Evolutionary conservation across 2,113 vertebrate genomes (phyloP), one percentile per base, ranked within the genome.

Genomic region (Phaethon lepturus): DNA sequence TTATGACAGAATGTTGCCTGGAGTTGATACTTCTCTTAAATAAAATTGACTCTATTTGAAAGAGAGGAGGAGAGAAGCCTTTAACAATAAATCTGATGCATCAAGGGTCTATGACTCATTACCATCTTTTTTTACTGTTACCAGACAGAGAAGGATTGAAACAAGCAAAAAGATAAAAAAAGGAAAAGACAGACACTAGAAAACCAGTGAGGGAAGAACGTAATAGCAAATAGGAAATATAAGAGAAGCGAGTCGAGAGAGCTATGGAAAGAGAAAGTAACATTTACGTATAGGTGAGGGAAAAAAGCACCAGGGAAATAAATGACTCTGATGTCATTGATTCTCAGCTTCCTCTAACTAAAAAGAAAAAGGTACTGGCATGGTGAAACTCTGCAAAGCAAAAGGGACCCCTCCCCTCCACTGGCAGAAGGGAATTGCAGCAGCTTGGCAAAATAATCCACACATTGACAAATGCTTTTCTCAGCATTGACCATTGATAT

Each of bases 281-380:
- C 64, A 58, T 90, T 93, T 88, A 63, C n/a, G 12, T 78, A n/a
- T n/a, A 89, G 59, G 63, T 86, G 64, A 58, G 87, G 80, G 71
- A 42, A 86, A 80, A 94, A 96, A 95, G 56, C 66, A 96, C 69
- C 84, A 44, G 75, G 94, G 94, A 95, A 97, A 93, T 88, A 71
- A 77, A 78, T 82, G 45, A 23, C 25, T 31, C 7, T 28, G 25
- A 33, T 88, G 59, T 89, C 67, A 95, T 23, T 52, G 71, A 62
- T 56, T 73, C 67, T 87, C 42, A 69, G 23, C 76, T 91, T 96
- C 23, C 76, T 40, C 59, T 60, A 12, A 53, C 2, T 35, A 31
- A 52, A 31, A 53, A 35, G 49, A 40, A 52, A 86, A 63, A 67
- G 4, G 18, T 58, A 38, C 20, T 45, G 23, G 4, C 0, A 0